Evolutionary conservation across 2,888 invertebrate genomes (phyloP).

Genomic region (Pyrrhosoma nymphula): DNA sequence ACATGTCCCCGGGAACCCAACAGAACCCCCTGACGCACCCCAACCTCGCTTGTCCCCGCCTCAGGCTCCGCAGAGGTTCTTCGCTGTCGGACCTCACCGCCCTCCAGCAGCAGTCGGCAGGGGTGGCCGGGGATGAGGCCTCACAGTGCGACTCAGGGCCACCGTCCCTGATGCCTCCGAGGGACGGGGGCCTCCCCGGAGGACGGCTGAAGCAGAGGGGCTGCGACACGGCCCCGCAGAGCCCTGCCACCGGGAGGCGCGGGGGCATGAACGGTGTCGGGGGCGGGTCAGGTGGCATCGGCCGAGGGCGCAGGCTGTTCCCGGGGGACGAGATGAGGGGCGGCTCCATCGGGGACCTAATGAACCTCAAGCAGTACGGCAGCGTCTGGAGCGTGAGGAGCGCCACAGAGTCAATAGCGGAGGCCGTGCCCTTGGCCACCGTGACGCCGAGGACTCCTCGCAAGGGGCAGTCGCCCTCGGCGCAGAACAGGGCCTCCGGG

Average conservation of each 20-base stretch:
- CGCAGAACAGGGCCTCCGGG: constrained; percentile 76
- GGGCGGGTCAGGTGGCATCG: not conserved
- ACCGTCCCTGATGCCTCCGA: constrained; percentile 28
- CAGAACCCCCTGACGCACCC: constrained; percentile 72
- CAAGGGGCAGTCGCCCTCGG: constrained; percentile 26
- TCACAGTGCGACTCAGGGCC: constrained; percentile 32
- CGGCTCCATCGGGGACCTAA: constrained; percentile 88
- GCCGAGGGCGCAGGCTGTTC: constrained; percentile 44
- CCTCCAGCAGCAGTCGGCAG: not conserved
- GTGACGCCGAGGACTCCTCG: constrained; percentile 78
- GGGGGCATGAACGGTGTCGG: not conserved
- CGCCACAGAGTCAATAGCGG: constrained; percentile 83
- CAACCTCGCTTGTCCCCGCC: constrained; percentile 33
- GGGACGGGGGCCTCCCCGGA: not conserved
- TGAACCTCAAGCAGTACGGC: constrained; percentile 87
- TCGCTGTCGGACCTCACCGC: constrained; percentile 49
- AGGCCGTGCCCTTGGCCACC: constrained; percentile 86
- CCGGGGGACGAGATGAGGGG: constrained; percentile 73
- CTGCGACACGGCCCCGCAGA: constrained; percentile 79
- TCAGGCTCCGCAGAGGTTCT: constrained; percentile 16
- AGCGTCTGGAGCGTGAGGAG: constrained; percentile 86
- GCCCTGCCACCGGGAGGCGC: constrained; percentile 76
- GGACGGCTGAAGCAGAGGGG: constrained; percentile 71
- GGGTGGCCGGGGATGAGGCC: not conserved
- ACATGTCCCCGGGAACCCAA: constrained; percentile 73